Percentiles rank a stretch among this genome's conserved stretches.
phyloP scores from a whole-genome alignment of 1,140 invertebrate species.

The Drosophila melanica region DNA sequence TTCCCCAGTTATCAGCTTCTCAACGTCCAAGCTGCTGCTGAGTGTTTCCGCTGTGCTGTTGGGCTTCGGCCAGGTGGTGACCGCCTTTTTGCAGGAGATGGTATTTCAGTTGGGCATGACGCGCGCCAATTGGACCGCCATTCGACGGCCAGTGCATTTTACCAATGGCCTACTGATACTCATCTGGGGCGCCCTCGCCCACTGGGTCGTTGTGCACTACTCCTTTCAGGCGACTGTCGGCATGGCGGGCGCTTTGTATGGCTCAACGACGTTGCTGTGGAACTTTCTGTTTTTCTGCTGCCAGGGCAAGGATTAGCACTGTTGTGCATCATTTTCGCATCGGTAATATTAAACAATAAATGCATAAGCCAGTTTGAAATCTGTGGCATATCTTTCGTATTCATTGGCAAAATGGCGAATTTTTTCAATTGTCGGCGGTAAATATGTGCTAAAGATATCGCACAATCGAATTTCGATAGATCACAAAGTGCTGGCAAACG shows the following conservation, averaged over 20 bases:
- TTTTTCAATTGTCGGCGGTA: constrained; percentile 10
- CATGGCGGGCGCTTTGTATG: constrained; percentile 66
- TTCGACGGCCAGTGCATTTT: constrained; percentile 73
- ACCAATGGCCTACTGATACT: constrained; percentile 78
- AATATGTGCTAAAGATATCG: neutral
- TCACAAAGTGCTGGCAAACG: constrained; percentile 3
- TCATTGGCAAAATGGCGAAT: neutral
- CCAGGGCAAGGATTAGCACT: constrained; percentile 59
- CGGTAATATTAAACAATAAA: constrained; percentile 31
- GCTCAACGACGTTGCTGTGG: constrained; percentile 67
- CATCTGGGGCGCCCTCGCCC: constrained; percentile 77
- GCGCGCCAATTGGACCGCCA: constrained; percentile 77
- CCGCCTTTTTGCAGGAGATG: constrained; percentile 78
- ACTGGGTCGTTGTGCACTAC: constrained; percentile 75
- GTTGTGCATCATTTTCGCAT: neutral
- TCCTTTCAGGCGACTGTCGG: constrained; percentile 79
- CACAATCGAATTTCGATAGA: constrained; percentile 4
- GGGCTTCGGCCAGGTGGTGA: constrained; percentile 81
- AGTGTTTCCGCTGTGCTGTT: constrained; percentile 79
- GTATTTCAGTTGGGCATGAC: constrained; percentile 80
- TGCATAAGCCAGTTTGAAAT: neutral
- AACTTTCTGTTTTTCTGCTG: constrained; percentile 79
- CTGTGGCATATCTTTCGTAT: neutral
- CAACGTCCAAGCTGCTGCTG: constrained; percentile 77
- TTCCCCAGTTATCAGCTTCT: constrained; percentile 72